Evolutionary conservation across 2,113 vertebrate genomes (phyloP).

Genomic region (Macaca nemestrina): DNA sequence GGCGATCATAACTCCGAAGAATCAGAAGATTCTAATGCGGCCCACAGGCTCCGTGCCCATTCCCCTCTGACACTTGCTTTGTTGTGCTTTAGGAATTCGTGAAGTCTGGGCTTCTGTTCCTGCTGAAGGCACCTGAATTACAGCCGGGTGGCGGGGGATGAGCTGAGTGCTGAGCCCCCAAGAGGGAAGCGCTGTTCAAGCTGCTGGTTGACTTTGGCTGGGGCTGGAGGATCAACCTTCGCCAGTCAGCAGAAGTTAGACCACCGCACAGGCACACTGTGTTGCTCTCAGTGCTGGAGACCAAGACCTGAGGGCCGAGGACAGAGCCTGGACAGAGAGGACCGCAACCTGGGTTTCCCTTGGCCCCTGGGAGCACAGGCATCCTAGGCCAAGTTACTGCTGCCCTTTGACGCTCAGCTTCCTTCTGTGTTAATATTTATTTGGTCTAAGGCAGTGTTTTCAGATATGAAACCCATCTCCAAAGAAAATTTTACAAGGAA

Average conservation of each 20-base stretch:
- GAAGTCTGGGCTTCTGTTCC: too few species aligned
- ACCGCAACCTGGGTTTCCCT: accelerated
- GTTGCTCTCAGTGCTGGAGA: accelerated
- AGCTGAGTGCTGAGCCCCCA: accelerated
- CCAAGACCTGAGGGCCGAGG: accelerated
- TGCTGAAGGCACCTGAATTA: accelerated
- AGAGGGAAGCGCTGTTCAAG: not conserved
- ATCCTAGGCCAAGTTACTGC: not conserved
- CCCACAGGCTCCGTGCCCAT: not conserved
- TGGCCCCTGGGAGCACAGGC: accelerated
- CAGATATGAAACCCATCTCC: not conserved
- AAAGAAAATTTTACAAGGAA: not conserved
- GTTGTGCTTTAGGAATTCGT: not conserved
- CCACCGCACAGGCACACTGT: accelerated
- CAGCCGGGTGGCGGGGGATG: accelerated
- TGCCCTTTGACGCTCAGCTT: not conserved
- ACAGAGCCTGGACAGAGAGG: accelerated
- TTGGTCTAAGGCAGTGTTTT: not conserved
- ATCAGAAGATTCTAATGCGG: not conserved
- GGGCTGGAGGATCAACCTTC: not conserved
- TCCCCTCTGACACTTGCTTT: not conserved
- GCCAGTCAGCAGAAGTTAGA: accelerated
- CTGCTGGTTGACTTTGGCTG: not conserved
- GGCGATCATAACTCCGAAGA: not conserved
- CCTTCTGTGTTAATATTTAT: not conserved